Conservation (phyloP, 2,888 invertebrate species). For the Congeria kusceri region DNA sequence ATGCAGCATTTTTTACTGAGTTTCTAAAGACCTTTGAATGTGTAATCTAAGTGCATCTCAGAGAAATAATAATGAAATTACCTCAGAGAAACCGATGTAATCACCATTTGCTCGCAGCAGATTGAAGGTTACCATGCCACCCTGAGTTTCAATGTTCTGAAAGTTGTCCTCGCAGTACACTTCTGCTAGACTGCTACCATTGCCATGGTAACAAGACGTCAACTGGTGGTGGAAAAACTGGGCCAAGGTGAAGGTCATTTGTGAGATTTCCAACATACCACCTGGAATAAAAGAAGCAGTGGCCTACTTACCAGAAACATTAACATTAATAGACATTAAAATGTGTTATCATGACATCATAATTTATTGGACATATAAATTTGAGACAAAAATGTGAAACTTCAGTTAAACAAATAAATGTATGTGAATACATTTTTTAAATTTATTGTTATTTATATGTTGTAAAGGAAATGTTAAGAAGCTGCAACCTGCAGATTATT, state of each 20-base stretch:
- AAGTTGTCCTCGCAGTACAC: conserved; percentile 88
- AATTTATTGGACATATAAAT: too few species aligned
- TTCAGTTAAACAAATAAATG: too few species aligned
- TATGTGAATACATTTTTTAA: too few species aligned
- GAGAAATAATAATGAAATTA: conserved; percentile 81
- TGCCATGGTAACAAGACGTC: conserved; percentile 89
- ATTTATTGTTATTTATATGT: too few species aligned
- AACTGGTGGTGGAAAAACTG: conserved; percentile 90
- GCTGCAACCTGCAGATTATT: too few species aligned
- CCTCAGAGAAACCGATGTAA: conserved; percentile 95
- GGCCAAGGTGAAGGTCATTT: conserved; percentile 90
- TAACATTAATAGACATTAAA: too few species aligned
- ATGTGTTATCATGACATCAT: too few species aligned
- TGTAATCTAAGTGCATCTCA: neutral
- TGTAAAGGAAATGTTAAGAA: too few species aligned
- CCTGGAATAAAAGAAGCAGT: conserved; percentile 73
- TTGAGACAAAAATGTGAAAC: too few species aligned
- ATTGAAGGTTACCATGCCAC: conserved; percentile 96
- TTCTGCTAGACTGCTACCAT: conserved; percentile 89
- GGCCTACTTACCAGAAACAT: too few species aligned
- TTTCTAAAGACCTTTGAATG: too few species aligned
- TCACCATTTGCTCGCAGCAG: conserved; percentile 91
- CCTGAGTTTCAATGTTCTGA: conserved; percentile 89
- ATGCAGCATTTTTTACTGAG: too few species aligned
- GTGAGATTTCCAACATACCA: conserved; percentile 86